phyloP scores from a whole-genome alignment of 2,113 vertebrate species.

The Osmerus eperlanus region DNA sequence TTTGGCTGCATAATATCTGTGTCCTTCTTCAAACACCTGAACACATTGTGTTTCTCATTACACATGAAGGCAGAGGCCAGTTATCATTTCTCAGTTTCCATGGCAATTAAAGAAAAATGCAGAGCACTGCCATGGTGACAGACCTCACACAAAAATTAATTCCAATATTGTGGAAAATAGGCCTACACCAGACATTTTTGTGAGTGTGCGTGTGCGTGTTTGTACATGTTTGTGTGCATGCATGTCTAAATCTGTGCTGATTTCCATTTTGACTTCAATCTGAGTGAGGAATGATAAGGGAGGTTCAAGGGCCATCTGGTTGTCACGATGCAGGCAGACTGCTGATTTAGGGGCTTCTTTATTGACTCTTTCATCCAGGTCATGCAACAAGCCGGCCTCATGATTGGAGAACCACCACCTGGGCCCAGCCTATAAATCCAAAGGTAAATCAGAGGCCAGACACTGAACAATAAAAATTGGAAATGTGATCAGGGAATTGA shows the following conservation, averaged over 20 bases:
- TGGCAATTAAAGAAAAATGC: slow-evolving; percentile 60
- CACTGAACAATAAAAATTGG: no score
- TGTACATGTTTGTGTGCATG: slow-evolving; percentile 15
- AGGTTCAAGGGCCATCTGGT: no score
- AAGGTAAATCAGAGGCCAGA: neutral
- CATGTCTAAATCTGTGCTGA: neutral
- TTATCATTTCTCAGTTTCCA: slow-evolving; percentile 64
- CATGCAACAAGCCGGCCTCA: slow-evolving; percentile 14
- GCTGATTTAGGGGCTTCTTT: slow-evolving; percentile 50
- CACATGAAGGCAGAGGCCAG: slow-evolving; percentile 32
- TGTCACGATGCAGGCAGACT: neutral
- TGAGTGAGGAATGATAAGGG: neutral
- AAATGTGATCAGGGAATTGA: neutral
- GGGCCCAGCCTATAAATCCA: slow-evolving; percentile 52
- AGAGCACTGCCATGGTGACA: slow-evolving; percentile 59
- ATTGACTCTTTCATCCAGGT: slow-evolving; percentile 53
- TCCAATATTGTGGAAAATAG: slow-evolving; percentile 5
- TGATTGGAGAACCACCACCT: slow-evolving; percentile 57
- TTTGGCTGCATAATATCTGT: neutral
- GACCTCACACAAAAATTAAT: slow-evolving; percentile 27
- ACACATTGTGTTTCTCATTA: slow-evolving; percentile 32
- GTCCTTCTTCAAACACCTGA: neutral
- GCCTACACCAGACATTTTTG: slow-evolving; percentile 33
- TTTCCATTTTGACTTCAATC: neutral
- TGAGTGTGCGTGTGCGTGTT: slow-evolving; percentile 3